Evolutionary conservation across 1,140 invertebrate species (phyloP), one percentile per base, ranked within the genome.

Genomic region (Myzus persicae): DNA sequence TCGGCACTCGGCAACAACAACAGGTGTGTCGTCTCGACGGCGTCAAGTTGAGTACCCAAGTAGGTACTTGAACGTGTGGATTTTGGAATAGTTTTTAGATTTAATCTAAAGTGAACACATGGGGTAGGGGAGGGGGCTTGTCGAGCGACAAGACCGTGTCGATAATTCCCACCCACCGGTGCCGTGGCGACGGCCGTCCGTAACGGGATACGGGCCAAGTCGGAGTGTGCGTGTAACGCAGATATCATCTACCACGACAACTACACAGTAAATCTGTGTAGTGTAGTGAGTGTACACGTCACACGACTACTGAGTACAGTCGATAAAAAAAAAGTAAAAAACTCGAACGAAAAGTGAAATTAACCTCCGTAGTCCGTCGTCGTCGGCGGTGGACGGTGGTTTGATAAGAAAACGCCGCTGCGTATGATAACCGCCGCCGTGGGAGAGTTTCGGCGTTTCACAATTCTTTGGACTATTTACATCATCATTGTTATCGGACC

Each of bases 401-500:
- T 26, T 54, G 88, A 89, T 89, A 89, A 89, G 20, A 26, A 40
- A 54, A 89, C 89, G 89, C 36, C 88, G 88, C 76, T 24, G 22
- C n/a, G 48, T 14, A 38, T 67, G 36, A 90, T 67, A 42, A 90
- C 51, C 36, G 38, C 22, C 51, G 54, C 11, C 1, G 54, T 2
- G 18, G 87, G 36, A 36, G 59, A 76, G 59, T 36, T n/a, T n/a
- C 31, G 59, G 59, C 59, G 59, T 91, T 91, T 91, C 42, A 81
- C 90, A 81, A 81, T 91, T 81, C 40, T 46, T 76, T 36, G 40
- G 59, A 26, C 7, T 44, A 24, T 82, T 92, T 82, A 81, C 90
- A 81, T 81, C 59, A 44, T 81, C 67, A 38, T 46, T 46, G 90
- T 92, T 92, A 92, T 92, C 90, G 76, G 44, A n/a, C 44, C 67